These are phyloP conservation scores for Umimayanthus kanabou DNA, from an alignment of 92 coral and sea anemone genomes.

Conservation along the genomic window DNA sequence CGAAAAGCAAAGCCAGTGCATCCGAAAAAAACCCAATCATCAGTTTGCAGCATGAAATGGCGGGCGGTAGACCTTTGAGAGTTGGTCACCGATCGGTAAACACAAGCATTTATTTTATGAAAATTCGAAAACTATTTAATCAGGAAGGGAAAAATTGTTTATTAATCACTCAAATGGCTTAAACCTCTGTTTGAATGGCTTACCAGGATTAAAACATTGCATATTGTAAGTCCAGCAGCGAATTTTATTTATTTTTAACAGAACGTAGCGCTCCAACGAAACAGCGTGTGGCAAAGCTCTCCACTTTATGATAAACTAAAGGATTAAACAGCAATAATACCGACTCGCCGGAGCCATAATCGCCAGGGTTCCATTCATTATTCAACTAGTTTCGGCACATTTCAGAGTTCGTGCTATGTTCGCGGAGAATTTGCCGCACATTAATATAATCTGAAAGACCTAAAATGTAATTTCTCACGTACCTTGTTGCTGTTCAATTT, in stretches of 20 bases:
- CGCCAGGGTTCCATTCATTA: slow-evolving; percentile 81
- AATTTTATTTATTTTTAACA: slow-evolving; percentile 62
- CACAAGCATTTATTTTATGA: slow-evolving; percentile 18
- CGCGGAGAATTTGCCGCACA: slow-evolving; percentile 12
- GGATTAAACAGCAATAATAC: slow-evolving; percentile 58
- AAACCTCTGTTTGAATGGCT: slow-evolving; percentile 53
- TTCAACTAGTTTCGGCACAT: slow-evolving; percentile 71
- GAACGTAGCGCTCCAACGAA: slow-evolving; percentile 54
- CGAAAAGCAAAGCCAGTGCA: slow-evolving; percentile 14
- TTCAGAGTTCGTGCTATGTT: slow-evolving; percentile 26
- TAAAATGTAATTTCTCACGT: slow-evolving; percentile 13
- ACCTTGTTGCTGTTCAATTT: slow-evolving; percentile 6
- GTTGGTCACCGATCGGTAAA: slow-evolving; percentile 6
- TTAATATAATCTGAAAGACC: background rate
- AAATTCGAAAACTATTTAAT: slow-evolving; percentile 19
- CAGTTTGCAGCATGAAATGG: background rate
- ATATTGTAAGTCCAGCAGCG: slow-evolving; percentile 68
- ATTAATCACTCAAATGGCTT: slow-evolving; percentile 49
- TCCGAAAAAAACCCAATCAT: slow-evolving; percentile 6
- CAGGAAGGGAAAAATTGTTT: slow-evolving; percentile 37
- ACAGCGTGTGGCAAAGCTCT: slow-evolving; percentile 50
- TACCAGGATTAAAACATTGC: slow-evolving; percentile 61
- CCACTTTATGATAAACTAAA: slow-evolving; percentile 57
- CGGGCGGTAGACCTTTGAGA: background rate
- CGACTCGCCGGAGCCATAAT: slow-evolving; percentile 75